Evolutionary conservation across 2,113 vertebrate genomes (phyloP).

Genomic region (Hydrolagus affinis): DNA sequence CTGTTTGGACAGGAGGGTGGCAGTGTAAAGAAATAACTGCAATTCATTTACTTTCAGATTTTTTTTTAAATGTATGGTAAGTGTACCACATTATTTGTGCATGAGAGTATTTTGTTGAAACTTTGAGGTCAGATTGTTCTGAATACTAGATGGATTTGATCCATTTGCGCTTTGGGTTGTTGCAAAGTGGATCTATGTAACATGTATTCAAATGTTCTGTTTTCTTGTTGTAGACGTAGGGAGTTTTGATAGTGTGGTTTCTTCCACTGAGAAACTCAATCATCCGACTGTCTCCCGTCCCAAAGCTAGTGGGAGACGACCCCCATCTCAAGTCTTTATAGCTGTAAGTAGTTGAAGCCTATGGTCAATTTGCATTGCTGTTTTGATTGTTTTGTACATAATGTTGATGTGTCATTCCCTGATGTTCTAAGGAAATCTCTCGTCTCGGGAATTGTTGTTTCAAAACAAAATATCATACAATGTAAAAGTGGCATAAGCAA

Average conservation of each 20-base stretch:
- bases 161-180: background rate
- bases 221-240: constrained; percentile 67
- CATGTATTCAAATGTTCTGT: background rate
- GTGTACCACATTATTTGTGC: no score
- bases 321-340: constrained; percentile 85
- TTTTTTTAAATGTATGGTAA: background rate
- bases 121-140: background rate
- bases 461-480: background rate
- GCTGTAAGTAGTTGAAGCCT: constrained; percentile 65
- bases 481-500: background rate
- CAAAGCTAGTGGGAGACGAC: constrained; percentile 82
- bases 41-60: background rate
- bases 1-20: background rate
- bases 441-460: background rate
- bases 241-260: constrained; percentile 81
- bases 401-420: background rate
- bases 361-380: constrained; percentile 18
- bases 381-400: background rate
- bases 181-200: background rate
- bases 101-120: background rate
- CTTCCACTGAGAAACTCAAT: constrained; percentile 82
- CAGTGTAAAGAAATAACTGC: background rate
- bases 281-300: constrained; percentile 86
- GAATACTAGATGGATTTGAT: background rate
- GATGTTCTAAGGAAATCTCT: background rate